Base-by-base conservation (phyloP, 2,113 vertebrate species). In the Holacanthus passer region DNA sequence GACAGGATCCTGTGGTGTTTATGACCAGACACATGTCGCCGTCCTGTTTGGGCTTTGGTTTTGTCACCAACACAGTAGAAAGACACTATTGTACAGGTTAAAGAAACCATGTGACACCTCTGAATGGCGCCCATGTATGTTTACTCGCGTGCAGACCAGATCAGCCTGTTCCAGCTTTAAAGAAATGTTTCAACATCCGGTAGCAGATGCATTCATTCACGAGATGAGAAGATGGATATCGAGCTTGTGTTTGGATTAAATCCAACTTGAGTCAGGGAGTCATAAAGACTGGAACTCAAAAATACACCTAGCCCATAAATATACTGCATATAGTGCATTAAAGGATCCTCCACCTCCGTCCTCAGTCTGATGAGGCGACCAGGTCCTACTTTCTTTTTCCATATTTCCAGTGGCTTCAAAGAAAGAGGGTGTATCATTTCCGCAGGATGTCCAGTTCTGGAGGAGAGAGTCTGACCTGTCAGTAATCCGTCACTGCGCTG, bases 361-460 rank as follows among this genome's bases (percentile, higher is more conserved):
- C 16, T 53, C 27, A 53, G 47, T 82, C 43, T 59, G 35, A 62
- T 47, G 60, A 22, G 16, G 35, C 45, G 37, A 56, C 22, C 47
- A 29, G 55, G n/a, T 70, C 47, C 24, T 1, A 24, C 24, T 45
- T 41, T 45, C 24, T 22, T 27, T 53, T 63, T 39, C 53, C 32
- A 0, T 59, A 48, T 59, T 53, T 37, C 64, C 64, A 27, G 16
- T 2, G 27, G 53, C 55, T 47, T 80, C 48, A 60, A 55, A 77
- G 70, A 29, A 50, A 71, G 6, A 29, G 24, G 62, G 75, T 17
- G 55, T 58, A 52, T 73, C 1, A 16, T 74, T 77, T 81, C 62
- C 43, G 9, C 81, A 66, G 86, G 86, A 85, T 27, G 74, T 79
- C 35, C 73, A 73, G 81, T 7, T 7, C 39, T 6, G 68, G 48